These are phyloP conservation scores for Aptenodytes forsteri DNA, from an alignment of 2,113 vertebrate species.

Conservation along the genomic window DNA sequence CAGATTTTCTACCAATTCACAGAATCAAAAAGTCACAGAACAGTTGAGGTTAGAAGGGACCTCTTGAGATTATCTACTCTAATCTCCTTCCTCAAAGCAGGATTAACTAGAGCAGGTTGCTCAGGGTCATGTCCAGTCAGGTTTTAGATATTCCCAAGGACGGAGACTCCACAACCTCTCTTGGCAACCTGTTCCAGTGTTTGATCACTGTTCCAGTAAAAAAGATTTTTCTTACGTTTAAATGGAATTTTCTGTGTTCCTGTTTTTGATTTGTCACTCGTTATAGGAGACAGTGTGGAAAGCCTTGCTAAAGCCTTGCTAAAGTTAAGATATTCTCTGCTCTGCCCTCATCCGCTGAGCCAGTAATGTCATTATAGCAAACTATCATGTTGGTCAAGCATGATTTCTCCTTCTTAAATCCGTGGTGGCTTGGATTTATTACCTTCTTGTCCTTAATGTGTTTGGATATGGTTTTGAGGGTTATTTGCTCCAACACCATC, in stretches of 20 bases:
- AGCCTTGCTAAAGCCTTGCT: neutral
- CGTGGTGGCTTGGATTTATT: neutral
- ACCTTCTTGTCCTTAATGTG: neutral
- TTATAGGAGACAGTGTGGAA: neutral
- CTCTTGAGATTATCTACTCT: neutral
- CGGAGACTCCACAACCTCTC: neutral
- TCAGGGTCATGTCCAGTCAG: neutral
- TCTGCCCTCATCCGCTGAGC: neutral
- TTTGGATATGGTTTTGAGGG: neutral
- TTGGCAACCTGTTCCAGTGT: neutral
- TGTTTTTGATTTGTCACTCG: neutral
- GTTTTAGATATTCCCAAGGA: neutral
- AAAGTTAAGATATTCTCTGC: neutral
- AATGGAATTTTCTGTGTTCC: neutral
- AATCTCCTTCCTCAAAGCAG: neutral
- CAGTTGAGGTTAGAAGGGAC: neutral
- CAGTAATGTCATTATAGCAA: neutral
- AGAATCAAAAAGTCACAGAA: neutral
- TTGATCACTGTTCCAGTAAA: neutral
- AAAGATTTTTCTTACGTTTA: neutral
- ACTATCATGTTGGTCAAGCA: neutral
- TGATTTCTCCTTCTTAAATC: neutral
- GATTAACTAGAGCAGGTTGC: neutral
- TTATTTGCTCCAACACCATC: neutral
- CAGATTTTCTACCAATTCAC: neutral